A percentile compares a stretch with the other conserved stretches of the same genome.
Evolutionary conservation across 2,888 invertebrate genomes (phyloP).

Genomic region (Melanchra persicariae): DNA sequence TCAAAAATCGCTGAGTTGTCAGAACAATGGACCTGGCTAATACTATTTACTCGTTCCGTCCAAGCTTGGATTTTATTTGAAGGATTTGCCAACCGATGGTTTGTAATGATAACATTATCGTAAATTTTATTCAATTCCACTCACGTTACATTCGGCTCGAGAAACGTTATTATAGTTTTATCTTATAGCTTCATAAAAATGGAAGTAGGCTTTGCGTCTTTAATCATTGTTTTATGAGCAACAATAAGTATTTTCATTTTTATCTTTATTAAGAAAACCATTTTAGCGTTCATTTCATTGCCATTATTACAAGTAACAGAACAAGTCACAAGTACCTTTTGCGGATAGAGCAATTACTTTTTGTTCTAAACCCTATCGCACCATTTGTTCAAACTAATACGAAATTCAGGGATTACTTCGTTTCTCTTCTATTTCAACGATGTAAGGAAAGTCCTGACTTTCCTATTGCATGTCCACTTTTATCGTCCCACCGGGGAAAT

Average conservation of each 20-base stretch:
- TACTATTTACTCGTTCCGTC: slow-evolving; percentile 72
- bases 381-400: slow-evolving; percentile 60
- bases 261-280: slow-evolving; percentile 40
- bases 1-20: slow-evolving; percentile 80
- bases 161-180: slow-evolving; percentile 51
- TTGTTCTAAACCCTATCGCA: slow-evolving; percentile 50
- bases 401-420: slow-evolving; percentile 65
- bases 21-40: slow-evolving; percentile 73
- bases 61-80: slow-evolving; percentile 69
- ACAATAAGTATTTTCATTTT: slow-evolving; percentile 44
- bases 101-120: slow-evolving; percentile 75
- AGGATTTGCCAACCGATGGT: slow-evolving; percentile 73
- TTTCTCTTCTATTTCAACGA: slow-evolving; percentile 65
- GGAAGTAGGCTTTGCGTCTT: slow-evolving; percentile 37
- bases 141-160: slow-evolving; percentile 63
- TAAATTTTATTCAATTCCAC: slow-evolving; percentile 76
- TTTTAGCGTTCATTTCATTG: slow-evolving; percentile 25
- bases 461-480: slow-evolving; percentile 66
- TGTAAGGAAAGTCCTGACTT: slow-evolving; percentile 64
- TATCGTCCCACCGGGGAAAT: slow-evolving; percentile 72
- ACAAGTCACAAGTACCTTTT: slow-evolving; percentile 38
- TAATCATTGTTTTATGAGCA: slow-evolving; percentile 51
- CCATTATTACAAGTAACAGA: neutral
- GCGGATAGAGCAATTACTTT: slow-evolving; percentile 47
- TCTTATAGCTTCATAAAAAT: slow-evolving; percentile 63